These are phyloP conservation scores for Alligator sinensis DNA, from an alignment of 2,113 vertebrate genomes.

Conservation along the genomic window DNA sequence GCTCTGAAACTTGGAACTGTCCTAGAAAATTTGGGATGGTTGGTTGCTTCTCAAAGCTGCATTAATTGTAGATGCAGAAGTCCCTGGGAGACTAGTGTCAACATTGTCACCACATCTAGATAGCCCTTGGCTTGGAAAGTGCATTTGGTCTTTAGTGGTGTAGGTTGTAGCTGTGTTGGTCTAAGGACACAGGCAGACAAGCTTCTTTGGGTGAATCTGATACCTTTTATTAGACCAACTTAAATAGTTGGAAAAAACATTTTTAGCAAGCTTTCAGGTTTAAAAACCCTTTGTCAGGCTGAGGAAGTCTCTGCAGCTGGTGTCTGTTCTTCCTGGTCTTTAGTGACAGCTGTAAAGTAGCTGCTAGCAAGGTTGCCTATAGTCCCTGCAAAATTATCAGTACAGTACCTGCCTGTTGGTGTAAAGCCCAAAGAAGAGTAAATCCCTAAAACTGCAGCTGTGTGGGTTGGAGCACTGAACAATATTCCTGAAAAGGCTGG, in stretches of 20 bases:
- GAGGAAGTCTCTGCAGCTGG: too few relatives aligned
- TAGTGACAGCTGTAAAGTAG: not conserved
- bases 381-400: not conserved
- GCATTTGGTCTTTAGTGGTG: too few relatives aligned
- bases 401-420: not conserved
- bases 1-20: not conserved
- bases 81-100: not conserved
- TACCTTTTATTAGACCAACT: too few relatives aligned
- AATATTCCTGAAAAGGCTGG: not conserved
- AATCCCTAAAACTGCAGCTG: not conserved
- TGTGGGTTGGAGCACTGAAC: not conserved
- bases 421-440: not conserved
- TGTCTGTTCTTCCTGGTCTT: not conserved
- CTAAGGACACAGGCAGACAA: too few relatives aligned
- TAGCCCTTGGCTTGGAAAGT: not conserved
- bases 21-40: not conserved
- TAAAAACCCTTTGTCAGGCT: too few relatives aligned
- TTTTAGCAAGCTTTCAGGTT: too few relatives aligned
- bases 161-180: too few relatives aligned
- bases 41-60: not conserved
- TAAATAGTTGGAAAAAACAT: too few relatives aligned
- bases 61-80: not conserved
- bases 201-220: too few relatives aligned
- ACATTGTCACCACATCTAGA: too few relatives aligned
- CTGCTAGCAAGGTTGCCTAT: not conserved